Evolutionary conservation across 2,888 invertebrate genomes (phyloP), one percentile per base, ranked within the genome.

Genomic region (Drosophila monieri): DNA sequence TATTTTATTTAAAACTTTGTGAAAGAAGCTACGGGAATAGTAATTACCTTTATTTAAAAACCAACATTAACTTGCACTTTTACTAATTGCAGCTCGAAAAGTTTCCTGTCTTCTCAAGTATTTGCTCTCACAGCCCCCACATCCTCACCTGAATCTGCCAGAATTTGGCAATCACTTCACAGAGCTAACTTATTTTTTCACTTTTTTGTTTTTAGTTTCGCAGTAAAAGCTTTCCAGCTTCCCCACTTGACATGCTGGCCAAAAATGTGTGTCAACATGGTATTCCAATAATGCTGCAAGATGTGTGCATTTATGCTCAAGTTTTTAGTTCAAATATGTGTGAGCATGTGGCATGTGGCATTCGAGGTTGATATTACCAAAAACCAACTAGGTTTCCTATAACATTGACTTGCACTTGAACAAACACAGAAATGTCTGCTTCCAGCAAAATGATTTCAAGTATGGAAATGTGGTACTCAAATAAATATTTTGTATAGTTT

Each of bases 181-280:
- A 56, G 6, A 48, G 43, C 21, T 35, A 48, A 58, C 35, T 57
- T 65, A 14, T 51, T 43, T 51, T 32, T 48, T 32, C 18, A 9
- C 4, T 68, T 68, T 27, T 27, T 27, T n/a, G 35, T 14, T 35
- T 65, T 37, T 23, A 35, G 41, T 27, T 68, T 18, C 27, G 44
- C 23, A 30, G 62, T 23, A 66, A 67, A 64, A 67, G 64, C 64
- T 39, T 64, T 55, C 67, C 23, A 30, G 54, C 67, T 46, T 46
- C 44, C 35, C 37, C 67, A 30, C 64, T 64, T 44, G 64, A 64
- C 64, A 64, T 64, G 21, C 44, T 46, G 27, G 44, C 21, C 30
- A 12, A 30, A 27, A 30, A 61, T 62, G 62, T 64, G 70, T 69
- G 65, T 69, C 70, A 58, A 69, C 65, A 66, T 47, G 56, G 69